phyloP scores from a whole-genome alignment of 2,113 vertebrate genomes.

The Polyodon spathula region DNA sequence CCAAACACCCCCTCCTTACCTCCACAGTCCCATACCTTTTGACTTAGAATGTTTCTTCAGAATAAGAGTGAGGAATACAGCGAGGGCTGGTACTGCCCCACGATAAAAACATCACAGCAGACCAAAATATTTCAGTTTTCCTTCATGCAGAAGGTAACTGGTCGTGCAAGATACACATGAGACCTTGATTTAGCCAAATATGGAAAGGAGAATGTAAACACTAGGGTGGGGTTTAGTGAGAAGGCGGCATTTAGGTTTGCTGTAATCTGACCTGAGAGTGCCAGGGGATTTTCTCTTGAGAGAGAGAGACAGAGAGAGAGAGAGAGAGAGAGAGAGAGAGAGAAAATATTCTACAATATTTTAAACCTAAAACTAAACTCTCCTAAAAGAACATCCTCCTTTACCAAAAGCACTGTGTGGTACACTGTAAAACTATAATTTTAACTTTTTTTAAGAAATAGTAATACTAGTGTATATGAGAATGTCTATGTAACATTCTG shows the following conservation, averaged over 20 bases:
- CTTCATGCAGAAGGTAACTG: constrained; percentile 39
- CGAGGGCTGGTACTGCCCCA: constrained; percentile 25
- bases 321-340: constrained; percentile 21
- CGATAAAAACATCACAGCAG: constrained; percentile 9
- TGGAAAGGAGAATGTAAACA: constrained; percentile 74
- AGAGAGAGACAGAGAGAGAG: neutral
- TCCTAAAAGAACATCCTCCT: no score
- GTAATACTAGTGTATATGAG: no score
- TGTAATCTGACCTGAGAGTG: constrained; percentile 61
- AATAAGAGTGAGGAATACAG: constrained; percentile 13
- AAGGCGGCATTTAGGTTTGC: constrained; percentile 36
- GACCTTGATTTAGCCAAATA: constrained; percentile 58
- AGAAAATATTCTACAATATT: constrained; percentile 1
- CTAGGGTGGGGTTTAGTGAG: constrained; percentile 46
- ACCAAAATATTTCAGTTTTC: neutral
- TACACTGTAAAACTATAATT: no score
- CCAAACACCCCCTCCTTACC: neutral
- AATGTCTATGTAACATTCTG: no score
- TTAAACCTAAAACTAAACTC: no score
- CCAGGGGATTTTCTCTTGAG: constrained; percentile 8
- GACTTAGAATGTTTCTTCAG: constrained; percentile 10
- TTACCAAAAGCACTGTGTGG: no score
- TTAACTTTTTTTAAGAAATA: no score
- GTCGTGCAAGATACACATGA: constrained; percentile 40
- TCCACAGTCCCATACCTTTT: no score